Base-by-base conservation (phyloP, 2,113 vertebrate species). In the Amphiprion percula region DNA sequence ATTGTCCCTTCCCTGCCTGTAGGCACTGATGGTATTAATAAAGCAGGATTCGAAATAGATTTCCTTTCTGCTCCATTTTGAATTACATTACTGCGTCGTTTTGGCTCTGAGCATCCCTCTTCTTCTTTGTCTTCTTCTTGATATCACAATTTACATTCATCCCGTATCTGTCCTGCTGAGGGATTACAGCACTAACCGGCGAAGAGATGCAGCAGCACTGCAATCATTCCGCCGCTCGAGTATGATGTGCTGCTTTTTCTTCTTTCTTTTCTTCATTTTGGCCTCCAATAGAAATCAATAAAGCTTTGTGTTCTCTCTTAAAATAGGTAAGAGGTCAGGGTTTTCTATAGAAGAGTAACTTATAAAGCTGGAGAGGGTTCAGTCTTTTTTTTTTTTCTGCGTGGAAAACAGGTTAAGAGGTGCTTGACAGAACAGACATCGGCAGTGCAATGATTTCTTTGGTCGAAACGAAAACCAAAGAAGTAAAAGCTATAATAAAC, bases 11-110 rank as follows among this genome's bases (percentile, higher is more conserved):
- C 67, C 19, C 71, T 56, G 82, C 80, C 89, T 71, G 76, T 52
- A 75, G 83, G 90, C 85, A 61, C 60, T 39, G 4, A 46, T 65
- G 74, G 65, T 87, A 84, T 90, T 92, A 92, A 90, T 89, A 80
- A 84, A 86, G 79, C 56, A 69, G 75, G 64, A 91, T 90, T 87
- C 74, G 63, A 89, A 87, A 87, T 76, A 79, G 69, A 88, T 74
- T 77, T 87, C 52, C 78, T 86, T 82, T 87, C 86, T 69, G 62
- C 79, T 79, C 73, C 72, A 46, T 78, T 77, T 67, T 87, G 77
- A 85, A 87, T 88, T 28, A 84, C 77, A 82, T 87, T 84, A 76
- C 68, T 6, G 44, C 5, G 10, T 37, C 52, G 58, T 76, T 79
- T 67, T 69, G 82, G 84, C 90, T 88, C 66, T 1, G 44, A 85